These are phyloP conservation scores for Lepisosteus oculatus DNA, from an alignment of 2,113 vertebrate genomes.

Conservation along the genomic window DNA sequence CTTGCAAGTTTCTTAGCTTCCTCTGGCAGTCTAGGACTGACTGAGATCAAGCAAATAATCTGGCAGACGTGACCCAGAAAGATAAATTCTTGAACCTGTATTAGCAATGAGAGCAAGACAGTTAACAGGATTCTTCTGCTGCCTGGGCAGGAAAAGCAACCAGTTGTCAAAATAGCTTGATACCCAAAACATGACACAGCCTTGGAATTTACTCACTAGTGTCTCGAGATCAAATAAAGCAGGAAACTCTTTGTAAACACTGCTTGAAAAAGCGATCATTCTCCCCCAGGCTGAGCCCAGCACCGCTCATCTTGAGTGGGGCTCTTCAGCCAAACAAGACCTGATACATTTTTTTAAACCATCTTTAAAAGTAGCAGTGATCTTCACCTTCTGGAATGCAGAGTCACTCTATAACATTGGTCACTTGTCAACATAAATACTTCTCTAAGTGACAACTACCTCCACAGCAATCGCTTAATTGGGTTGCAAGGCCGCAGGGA, in stretches of 20 bases:
- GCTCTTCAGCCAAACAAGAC: slow-evolving; percentile 6
- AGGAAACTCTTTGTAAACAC: slow-evolving; percentile 21
- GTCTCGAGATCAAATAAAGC: slow-evolving; percentile 12
- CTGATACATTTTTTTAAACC: neutral
- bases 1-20: neutral
- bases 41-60: neutral
- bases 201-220: slow-evolving; percentile 14
- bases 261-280: slow-evolving; percentile 7
- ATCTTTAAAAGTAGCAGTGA: neutral
- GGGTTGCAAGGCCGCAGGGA: slow-evolving; percentile 14
- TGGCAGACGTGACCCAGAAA: neutral
- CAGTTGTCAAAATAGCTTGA: neutral
- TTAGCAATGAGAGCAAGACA: neutral
- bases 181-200: neutral
- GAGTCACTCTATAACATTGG: slow-evolving; percentile 5
- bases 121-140: neutral
- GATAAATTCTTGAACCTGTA: neutral
- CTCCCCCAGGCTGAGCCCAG: slow-evolving; percentile 14
- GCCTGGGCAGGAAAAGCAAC: neutral
- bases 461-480: slow-evolving; percentile 15
- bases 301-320: slow-evolving; percentile 6
- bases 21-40: neutral
- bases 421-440: slow-evolving; percentile 18
- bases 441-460: slow-evolving; percentile 15
- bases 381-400: slow-evolving; percentile 11